These are phyloP conservation scores for Pangasius mekongensis DNA, from an alignment of 2,797 vertebrate genomes.

Conservation along the genomic window DNA sequence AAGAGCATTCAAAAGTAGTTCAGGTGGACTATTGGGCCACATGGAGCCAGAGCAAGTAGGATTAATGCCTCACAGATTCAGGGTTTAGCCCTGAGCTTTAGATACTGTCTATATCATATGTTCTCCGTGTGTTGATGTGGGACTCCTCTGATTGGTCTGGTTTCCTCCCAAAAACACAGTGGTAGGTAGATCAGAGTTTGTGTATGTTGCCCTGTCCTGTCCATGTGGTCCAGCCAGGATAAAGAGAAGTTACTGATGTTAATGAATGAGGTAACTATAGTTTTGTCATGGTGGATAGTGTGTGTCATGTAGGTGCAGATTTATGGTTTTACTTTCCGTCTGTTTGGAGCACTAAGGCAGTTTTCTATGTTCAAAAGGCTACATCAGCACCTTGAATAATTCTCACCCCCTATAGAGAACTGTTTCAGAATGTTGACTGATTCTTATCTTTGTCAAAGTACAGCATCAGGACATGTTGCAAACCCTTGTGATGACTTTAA, in stretches of 20 bases:
- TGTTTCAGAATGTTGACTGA: background rate
- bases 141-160: background rate
- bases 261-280: background rate
- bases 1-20: background rate
- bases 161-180: background rate
- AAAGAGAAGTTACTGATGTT: background rate
- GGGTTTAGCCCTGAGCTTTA: background rate
- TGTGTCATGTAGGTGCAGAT: background rate
- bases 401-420: background rate
- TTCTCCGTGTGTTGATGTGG: background rate
- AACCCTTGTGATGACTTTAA: background rate
- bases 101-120: background rate
- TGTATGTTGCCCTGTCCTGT: background rate
- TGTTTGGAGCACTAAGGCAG: background rate
- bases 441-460: background rate
- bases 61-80: background rate
- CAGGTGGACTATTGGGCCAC: background rate
- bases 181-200: background rate
- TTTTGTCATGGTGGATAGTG: background rate
- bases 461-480: background rate
- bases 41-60: background rate
- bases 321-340: background rate
- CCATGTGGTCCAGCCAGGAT: background rate
- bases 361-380: background rate
- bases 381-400: background rate